Percentiles rank a stretch among this genome's conserved stretches.
phyloP scores from a whole-genome alignment of 2,113 vertebrate genomes.

The Istiophorus platypterus region DNA sequence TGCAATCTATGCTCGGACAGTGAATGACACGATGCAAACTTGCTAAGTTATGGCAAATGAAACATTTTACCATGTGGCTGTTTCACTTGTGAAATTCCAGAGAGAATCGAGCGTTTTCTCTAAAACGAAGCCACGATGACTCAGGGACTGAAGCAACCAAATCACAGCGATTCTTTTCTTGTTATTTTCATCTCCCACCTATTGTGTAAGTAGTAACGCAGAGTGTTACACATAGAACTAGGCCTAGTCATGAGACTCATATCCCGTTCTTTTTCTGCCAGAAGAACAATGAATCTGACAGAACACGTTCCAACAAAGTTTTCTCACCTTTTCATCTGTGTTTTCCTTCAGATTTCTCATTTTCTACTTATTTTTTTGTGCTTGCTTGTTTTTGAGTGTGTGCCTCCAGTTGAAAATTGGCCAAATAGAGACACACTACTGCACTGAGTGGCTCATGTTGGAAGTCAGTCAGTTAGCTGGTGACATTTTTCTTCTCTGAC shows the following conservation, averaged over 20 bases:
- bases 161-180: slow-evolving; percentile 49
- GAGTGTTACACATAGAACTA: slow-evolving; percentile 6
- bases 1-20: slow-evolving; percentile 28
- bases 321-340: slow-evolving; percentile 23
- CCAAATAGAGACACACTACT: slow-evolving; percentile 58
- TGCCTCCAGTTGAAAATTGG: slow-evolving; percentile 54
- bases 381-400: slow-evolving; percentile 18
- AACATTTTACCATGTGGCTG: slow-evolving; percentile 9
- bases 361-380: slow-evolving; percentile 22
- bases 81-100: slow-evolving; percentile 41
- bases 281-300: slow-evolving; percentile 36
- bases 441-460: slow-evolving; percentile 49
- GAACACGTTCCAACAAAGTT: slow-evolving; percentile 50
- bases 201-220: slow-evolving; percentile 33
- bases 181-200: slow-evolving; percentile 42
- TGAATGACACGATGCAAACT: slow-evolving; percentile 30
- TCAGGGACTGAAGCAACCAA: slow-evolving; percentile 58
- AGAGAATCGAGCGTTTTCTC: slow-evolving; percentile 16
- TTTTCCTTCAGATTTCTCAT: slow-evolving; percentile 16
- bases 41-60: slow-evolving; percentile 42
- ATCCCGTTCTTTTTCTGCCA: slow-evolving; percentile 38
- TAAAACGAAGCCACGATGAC: slow-evolving; percentile 39
- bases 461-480: slow-evolving; percentile 6
- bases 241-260: slow-evolving; percentile 3
- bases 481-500: background rate